These are phyloP conservation scores for Leuciscus waleckii DNA, from an alignment of 2,797 vertebrate species.

Conservation along the genomic window DNA sequence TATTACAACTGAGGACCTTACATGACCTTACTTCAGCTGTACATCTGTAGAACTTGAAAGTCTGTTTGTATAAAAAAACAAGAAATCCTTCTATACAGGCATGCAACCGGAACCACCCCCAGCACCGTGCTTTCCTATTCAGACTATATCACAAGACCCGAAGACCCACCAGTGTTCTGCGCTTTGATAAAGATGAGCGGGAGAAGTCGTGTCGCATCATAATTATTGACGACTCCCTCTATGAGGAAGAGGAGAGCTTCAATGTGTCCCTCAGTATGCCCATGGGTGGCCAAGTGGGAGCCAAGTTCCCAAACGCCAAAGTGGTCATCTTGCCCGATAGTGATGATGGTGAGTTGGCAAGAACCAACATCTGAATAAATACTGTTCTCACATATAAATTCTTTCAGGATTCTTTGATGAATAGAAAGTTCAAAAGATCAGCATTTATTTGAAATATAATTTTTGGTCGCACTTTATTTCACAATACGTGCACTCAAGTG, in stretches of 20 bases:
- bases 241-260: conserved; percentile 88
- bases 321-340: conserved; percentile 83
- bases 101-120: conserved; percentile 83
- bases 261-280: conserved; percentile 86
- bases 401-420: not conserved
- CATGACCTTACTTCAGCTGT: not conserved
- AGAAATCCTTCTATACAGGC: conserved; percentile 65
- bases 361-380: not conserved
- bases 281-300: conserved; percentile 82
- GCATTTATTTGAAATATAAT: not conserved
- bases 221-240: conserved; percentile 87
- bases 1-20: not conserved
- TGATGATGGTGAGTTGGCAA: conserved; percentile 82
- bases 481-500: not conserved
- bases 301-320: conserved; percentile 78
- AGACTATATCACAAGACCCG: conserved; percentile 85
- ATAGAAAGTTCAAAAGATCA: not conserved
- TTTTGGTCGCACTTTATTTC: not conserved
- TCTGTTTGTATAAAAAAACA: not conserved
- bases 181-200: conserved; percentile 84
- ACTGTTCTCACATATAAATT: not conserved
- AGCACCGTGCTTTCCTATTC: conserved; percentile 84
- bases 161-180: conserved; percentile 86
- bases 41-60: not conserved
- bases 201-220: conserved; percentile 85